A percentile compares a stretch with the other conserved stretches of the same genome.
phyloP scores from a whole-genome alignment of 30 jellyfish, hydroid and myxozoan genomes.

The Pelagia noctiluca region DNA sequence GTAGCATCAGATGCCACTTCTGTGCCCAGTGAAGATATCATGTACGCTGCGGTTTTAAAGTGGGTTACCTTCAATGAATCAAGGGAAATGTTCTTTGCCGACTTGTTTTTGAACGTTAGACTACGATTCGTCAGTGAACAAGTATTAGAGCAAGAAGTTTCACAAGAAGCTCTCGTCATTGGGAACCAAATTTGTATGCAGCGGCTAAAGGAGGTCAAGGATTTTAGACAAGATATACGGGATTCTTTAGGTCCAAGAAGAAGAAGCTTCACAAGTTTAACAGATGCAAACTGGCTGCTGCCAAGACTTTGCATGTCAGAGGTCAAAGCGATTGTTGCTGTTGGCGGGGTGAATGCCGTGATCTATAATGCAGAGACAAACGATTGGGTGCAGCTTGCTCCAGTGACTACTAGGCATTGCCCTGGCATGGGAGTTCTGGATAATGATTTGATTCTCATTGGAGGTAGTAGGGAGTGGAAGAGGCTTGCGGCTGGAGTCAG shows the following conservation, averaged over 20 bases:
- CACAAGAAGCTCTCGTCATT: constrained; percentile 3
- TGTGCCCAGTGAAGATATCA: constrained; percentile 77
- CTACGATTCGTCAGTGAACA: constrained; percentile 83
- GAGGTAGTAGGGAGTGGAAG: constrained; percentile 98
- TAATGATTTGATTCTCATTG: constrained; percentile 74
- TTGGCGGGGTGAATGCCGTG: constrained; percentile 90
- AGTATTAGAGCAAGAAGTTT: constrained; percentile 9
- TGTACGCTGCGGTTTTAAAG: constrained; percentile 56
- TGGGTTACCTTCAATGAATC: constrained; percentile 74
- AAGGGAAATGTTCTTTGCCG: constrained; percentile 52
- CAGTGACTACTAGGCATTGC: constrained; percentile 90
- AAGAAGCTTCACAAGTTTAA: background rate
- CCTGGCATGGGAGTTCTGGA: constrained; percentile 91
- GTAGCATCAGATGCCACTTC: constrained; percentile 74
- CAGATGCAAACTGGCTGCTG: constrained; percentile 59
- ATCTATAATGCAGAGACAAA: constrained; percentile 71
- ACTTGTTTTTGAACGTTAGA: constrained; percentile 68
- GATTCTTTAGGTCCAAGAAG: constrained; percentile 18
- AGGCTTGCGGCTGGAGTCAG: constrained; percentile 81
- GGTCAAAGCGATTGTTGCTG: constrained; percentile 81
- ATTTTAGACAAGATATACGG: constrained; percentile 14
- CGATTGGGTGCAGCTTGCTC: constrained; percentile 77
- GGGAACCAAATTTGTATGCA: constrained; percentile 11
- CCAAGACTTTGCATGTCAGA: constrained; percentile 86
- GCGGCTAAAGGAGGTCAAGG: constrained; percentile 49